A percentile compares a stretch with the other conserved stretches of the same genome.
These are phyloP conservation scores for Acanthococcus lagerstroemiae DNA, from an alignment of 2,888 invertebrate genomes.

Conservation along the genomic window DNA sequence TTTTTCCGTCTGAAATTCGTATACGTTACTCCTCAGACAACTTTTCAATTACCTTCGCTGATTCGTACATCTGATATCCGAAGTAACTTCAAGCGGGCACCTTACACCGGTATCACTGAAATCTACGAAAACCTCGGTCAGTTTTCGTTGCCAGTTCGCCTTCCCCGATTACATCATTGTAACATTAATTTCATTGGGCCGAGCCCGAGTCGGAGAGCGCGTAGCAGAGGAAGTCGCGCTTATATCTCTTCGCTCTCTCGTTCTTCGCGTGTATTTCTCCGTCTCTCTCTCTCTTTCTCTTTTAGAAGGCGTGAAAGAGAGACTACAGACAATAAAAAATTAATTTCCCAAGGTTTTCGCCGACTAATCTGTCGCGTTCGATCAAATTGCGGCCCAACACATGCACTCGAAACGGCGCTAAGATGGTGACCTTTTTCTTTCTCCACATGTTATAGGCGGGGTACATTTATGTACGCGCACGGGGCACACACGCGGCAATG, in stretches of 20 bases:
- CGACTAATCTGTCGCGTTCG: not conserved
- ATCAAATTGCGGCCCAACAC: not conserved
- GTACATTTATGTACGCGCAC: too few relatives aligned
- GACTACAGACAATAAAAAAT: conserved; percentile 1
- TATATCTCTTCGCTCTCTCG: too few relatives aligned
- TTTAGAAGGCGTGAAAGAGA: conserved; percentile 7
- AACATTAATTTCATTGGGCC: not conserved
- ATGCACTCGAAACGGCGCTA: not conserved
- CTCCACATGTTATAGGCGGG: not conserved
- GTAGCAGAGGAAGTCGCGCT: not conserved
- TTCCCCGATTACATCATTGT: not conserved
- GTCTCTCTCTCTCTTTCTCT: not conserved
- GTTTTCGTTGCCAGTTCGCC: not conserved
- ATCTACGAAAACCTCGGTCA: not conserved
- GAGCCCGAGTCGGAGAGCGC: too few relatives aligned
- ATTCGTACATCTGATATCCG: too few relatives aligned
- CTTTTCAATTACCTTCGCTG: too few relatives aligned
- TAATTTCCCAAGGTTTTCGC: not conserved
- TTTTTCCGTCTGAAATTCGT: too few relatives aligned
- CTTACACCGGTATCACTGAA: too few relatives aligned
- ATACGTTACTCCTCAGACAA: too few relatives aligned
- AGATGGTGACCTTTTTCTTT: conserved; percentile 7
- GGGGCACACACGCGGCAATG: too few relatives aligned
- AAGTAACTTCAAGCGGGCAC: too few relatives aligned
- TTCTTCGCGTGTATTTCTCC: not conserved